A percentile compares a stretch with the other conserved stretches of the same genome.
phyloP scores from a whole-genome alignment of 2,797 vertebrate genomes.

The Macroramphosus scolopax region DNA sequence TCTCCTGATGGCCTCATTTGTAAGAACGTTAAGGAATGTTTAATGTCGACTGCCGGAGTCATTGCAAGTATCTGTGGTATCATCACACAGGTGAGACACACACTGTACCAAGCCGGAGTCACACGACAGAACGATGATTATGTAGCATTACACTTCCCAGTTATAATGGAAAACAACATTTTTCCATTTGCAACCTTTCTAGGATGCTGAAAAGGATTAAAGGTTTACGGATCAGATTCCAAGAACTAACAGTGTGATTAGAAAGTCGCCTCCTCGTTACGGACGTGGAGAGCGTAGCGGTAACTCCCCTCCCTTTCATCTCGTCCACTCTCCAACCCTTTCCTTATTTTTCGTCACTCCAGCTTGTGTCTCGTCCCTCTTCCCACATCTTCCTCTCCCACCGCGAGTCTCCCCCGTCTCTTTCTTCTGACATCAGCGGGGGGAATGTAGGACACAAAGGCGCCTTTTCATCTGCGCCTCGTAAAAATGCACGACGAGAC shows the following conservation, averaged over 20 bases:
- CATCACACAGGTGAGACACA: no score
- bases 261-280: constrained; percentile 25
- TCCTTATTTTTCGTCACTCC: constrained; percentile 30
- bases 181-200: constrained; percentile 23
- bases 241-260: constrained; percentile 38
- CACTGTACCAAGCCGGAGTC: no score
- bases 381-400: constrained; percentile 6
- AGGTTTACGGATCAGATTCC: constrained; percentile 34
- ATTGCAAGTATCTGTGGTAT: constrained; percentile 4
- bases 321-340: constrained; percentile 26
- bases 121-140: no score
- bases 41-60: constrained; percentile 2
- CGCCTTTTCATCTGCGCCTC: constrained; percentile 60
- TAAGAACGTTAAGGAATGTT: constrained; percentile 31
- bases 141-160: constrained; percentile 33
- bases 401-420: constrained; percentile 9
- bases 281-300: constrained; percentile 15
- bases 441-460: constrained; percentile 40
- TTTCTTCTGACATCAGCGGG: constrained; percentile 38
- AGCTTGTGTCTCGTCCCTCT: not conserved
- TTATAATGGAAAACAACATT: constrained; percentile 46
- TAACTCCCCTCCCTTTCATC: constrained; percentile 33
- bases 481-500: constrained; percentile 56
- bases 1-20: constrained; percentile 43
- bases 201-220: constrained; percentile 41